A percentile compares a stretch with the other conserved stretches of the same genome.
Evolutionary conservation across 2,888 invertebrate genomes (phyloP).

Genomic region (Furcula furcula): DNA sequence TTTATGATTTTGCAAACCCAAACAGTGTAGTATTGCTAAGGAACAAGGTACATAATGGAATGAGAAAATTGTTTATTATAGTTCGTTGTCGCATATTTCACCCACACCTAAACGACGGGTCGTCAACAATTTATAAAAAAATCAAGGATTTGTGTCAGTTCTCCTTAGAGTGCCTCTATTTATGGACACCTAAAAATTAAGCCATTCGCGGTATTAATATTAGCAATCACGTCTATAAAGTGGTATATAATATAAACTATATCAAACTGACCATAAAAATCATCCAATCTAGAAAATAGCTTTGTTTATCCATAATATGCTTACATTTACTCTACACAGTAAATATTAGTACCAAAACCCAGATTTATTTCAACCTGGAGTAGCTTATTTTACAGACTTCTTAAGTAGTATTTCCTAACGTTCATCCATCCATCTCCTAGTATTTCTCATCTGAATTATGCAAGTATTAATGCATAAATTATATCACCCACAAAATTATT

Average conservation of each 20-base stretch:
- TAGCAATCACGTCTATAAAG: slow-evolving; percentile 5
- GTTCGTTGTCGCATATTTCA: slow-evolving; percentile 57
- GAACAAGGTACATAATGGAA: slow-evolving; percentile 52
- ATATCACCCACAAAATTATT: slow-evolving; percentile 16
- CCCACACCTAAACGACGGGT: slow-evolving; percentile 62
- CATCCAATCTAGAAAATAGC: neutral
- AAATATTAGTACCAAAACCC: slow-evolving; percentile 4
- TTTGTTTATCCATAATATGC: too few species aligned
- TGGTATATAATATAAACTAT: too few species aligned
- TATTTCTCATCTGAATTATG: slow-evolving; percentile 2
- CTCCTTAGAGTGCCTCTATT: slow-evolving; percentile 33
- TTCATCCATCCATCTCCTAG: too few species aligned
- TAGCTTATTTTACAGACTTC: slow-evolving; percentile 1
- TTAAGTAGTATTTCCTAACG: slow-evolving; percentile 1
- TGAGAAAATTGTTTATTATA: slow-evolving; percentile 38
- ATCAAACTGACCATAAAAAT: neutral
- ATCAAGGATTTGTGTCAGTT: slow-evolving; percentile 66
- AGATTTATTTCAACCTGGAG: slow-evolving; percentile 10
- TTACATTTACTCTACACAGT: neutral
- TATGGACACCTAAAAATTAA: slow-evolving; percentile 31
- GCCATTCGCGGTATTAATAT: slow-evolving; percentile 28
- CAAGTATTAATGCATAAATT: slow-evolving; percentile 6
- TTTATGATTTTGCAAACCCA: slow-evolving; percentile 34
- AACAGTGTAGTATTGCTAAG: slow-evolving; percentile 39
- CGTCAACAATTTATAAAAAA: slow-evolving; percentile 68